Evolutionary conservation across 2,113 vertebrate genomes (phyloP).

Genomic region (Triplophysa dalaica): DNA sequence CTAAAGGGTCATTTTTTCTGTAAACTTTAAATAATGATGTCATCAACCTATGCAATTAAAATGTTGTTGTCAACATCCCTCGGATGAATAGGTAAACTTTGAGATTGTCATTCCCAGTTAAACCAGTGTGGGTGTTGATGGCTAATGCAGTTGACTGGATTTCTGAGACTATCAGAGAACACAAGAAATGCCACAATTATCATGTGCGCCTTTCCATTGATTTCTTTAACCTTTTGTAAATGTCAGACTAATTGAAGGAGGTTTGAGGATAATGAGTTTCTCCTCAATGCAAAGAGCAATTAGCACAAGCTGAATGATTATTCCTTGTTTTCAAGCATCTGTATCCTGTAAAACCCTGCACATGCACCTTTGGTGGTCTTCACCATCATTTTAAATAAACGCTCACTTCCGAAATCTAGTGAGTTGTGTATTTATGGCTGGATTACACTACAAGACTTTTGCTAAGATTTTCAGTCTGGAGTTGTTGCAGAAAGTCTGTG

Average conservation of each 20-base stretch:
- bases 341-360: background rate
- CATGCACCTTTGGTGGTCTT: background rate
- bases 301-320: background rate
- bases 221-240: constrained; percentile 49
- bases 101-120: background rate
- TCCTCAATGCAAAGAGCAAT: constrained; percentile 11
- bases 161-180: background rate
- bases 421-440: background rate
- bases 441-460: too few species aligned
- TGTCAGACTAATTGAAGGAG: constrained; percentile 45
- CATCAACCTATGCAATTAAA: too few species aligned
- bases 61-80: too few species aligned
- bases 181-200: constrained; percentile 9
- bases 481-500: too few species aligned
- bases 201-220: constrained; percentile 7
- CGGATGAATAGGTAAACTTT: background rate
- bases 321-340: background rate
- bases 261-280: constrained; percentile 33
- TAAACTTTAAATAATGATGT: too few species aligned
- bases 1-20: too few species aligned
- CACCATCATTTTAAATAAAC: background rate
- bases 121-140: background rate
- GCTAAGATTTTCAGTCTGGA: too few species aligned
- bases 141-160: too few species aligned
- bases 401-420: background rate